Conservation (phyloP, 1,140 invertebrate genomes). For the Drosophila nannoptera region DNA sequence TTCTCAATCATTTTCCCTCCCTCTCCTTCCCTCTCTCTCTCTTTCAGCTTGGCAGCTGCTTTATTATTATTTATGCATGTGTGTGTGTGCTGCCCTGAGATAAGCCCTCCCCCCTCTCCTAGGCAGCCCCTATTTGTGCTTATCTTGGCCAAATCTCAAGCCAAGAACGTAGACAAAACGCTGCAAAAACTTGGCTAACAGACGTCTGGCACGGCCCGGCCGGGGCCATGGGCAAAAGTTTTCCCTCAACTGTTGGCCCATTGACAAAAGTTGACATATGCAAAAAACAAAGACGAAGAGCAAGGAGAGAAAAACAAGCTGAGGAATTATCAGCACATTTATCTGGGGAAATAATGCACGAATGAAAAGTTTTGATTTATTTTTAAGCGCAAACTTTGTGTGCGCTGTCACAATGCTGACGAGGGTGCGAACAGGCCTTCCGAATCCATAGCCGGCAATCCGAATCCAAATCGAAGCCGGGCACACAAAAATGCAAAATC, state of each 20-base stretch:
- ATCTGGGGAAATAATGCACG: constrained; percentile 55
- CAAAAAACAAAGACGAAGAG: constrained; percentile 31
- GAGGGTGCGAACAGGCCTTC: constrained; percentile 32
- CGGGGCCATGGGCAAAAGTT: constrained; percentile 23
- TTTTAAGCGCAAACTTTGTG: constrained; percentile 49
- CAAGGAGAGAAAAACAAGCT: not conserved
- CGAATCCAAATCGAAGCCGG: constrained; percentile 29
- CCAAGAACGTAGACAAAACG: constrained; percentile 39
- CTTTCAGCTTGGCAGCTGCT: constrained; percentile 21
- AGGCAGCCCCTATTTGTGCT: constrained; percentile 1
- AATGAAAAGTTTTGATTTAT: constrained; percentile 57
- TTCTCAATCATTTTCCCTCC: too few relatives aligned
- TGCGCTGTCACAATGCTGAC: constrained; percentile 48
- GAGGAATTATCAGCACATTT: constrained; percentile 55
- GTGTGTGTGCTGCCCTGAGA: constrained; percentile 12
- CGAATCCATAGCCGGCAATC: too few relatives aligned
- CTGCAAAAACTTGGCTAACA: constrained; percentile 46
- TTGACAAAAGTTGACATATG: constrained; percentile 56
- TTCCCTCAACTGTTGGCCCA: constrained; percentile 40
- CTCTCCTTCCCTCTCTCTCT: too few relatives aligned
- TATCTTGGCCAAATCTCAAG: constrained; percentile 33
- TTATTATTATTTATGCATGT: constrained; percentile 13
- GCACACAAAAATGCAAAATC: constrained; percentile 41
- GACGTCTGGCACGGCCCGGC: constrained; percentile 34
- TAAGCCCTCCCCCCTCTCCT: constrained; percentile 11